Percentiles rank a stretch among this genome's conserved stretches.
phyloP scores from a whole-genome alignment of 2,888 invertebrate genomes.

The Rhagonycha lutea region DNA sequence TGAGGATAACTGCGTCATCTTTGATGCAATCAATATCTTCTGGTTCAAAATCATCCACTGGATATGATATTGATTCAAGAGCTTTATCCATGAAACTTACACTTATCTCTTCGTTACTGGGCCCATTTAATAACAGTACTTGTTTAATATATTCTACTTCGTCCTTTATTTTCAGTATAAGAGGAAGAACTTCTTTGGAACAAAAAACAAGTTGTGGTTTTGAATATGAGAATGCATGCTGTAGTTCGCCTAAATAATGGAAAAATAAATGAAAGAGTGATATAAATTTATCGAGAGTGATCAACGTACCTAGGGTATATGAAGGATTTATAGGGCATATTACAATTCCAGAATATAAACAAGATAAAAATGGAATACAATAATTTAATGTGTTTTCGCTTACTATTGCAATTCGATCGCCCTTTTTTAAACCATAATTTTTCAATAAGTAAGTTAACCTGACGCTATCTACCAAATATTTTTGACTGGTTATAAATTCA shows the following conservation, averaged over 20 bases:
- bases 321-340: background rate
- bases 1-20: slow-evolving; percentile 53
- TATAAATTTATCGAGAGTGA: background rate
- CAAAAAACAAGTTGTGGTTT: slow-evolving; percentile 72
- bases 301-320: background rate
- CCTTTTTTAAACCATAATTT: background rate
- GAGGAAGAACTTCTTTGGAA: slow-evolving; percentile 53
- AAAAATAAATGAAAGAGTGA: background rate
- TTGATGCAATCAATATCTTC: background rate
- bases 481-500: background rate
- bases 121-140: background rate
- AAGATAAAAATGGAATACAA: background rate
- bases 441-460: background rate
- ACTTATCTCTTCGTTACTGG: background rate
- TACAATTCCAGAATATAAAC: background rate
- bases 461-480: background rate
- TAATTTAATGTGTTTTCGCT: background rate
- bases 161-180: background rate
- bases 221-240: slow-evolving; percentile 68
- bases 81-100: background rate
- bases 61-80: background rate
- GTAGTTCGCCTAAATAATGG: slow-evolving; percentile 65
- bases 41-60: background rate
- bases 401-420: background rate
- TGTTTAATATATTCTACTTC: background rate